Conservation (phyloP, 2,888 invertebrate species). For the Noctua comes region DNA sequence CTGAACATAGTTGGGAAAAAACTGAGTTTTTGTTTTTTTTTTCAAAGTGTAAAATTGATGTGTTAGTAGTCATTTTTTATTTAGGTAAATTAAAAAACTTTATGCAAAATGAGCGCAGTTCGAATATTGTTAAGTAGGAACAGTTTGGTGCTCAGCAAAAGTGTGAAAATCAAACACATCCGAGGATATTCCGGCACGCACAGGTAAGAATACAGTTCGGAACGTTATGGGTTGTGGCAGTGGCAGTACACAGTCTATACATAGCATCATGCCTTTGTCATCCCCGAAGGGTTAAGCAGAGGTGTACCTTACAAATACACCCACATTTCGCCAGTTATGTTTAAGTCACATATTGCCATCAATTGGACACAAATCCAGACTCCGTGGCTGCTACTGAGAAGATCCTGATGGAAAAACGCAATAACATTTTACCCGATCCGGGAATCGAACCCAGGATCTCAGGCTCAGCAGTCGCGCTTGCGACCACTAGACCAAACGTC, state of each 20-base stretch:
- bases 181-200: conserved; percentile 9
- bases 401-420: no score
- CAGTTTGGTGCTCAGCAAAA: conserved; percentile 6
- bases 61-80: not conserved
- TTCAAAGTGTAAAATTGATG: not conserved
- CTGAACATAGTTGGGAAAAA: not conserved
- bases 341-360: no score
- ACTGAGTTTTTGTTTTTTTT: not conserved
- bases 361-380: no score
- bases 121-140: not conserved
- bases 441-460: no score
- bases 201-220: conserved; percentile 14
- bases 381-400: no score
- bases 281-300: no score
- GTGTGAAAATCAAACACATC: not conserved
- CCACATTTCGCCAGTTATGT: no score
- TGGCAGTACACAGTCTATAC: not conserved
- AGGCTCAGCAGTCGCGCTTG: no score
- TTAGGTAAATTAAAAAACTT: not conserved
- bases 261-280: no score
- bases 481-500: no score
- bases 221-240: not conserved
- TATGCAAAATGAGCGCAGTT: not conserved
- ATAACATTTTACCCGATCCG: no score
- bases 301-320: no score